Evolutionary conservation across 2,113 vertebrate species (phyloP).

Genomic region (Pseudopipra pipra): DNA sequence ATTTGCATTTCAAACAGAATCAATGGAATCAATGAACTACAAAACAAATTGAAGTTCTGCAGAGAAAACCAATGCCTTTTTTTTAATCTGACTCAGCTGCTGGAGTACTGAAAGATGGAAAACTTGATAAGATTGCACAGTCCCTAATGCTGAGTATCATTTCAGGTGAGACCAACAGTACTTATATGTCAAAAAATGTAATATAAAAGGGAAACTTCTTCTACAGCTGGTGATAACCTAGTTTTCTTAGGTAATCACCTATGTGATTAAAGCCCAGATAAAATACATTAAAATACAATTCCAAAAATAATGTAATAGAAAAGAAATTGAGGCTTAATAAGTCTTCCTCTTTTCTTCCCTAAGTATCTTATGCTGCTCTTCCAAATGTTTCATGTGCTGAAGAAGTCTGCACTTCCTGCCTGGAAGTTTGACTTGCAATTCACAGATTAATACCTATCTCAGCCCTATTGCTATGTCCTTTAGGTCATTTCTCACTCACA

Average conservation of each 20-base stretch:
- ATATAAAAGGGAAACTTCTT: neutral
- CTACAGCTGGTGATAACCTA: neutral
- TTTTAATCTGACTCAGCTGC: neutral
- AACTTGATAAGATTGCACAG: neutral
- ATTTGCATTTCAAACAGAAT: slow-evolving; percentile 67
- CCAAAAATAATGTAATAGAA: neutral
- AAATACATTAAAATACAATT: neutral
- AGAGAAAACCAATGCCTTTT: slow-evolving; percentile 35
- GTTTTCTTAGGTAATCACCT: neutral
- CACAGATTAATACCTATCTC: neutral
- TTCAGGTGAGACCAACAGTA: neutral
- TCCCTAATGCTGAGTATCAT: neutral
- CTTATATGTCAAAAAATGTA: neutral
- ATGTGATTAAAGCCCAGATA: neutral
- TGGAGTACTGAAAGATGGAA: neutral
- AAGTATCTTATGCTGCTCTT: neutral
- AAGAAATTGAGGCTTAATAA: neutral
- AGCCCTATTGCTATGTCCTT: neutral
- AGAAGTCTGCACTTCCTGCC: neutral
- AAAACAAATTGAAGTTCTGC: slow-evolving; percentile 40
- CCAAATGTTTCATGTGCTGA: neutral
- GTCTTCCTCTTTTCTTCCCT: neutral
- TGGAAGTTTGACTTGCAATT: neutral
- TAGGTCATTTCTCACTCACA: neutral
- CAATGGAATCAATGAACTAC: slow-evolving; percentile 45